Evolutionary conservation across 1,140 invertebrate genomes (phyloP), one percentile per base, ranked within the genome.

Genomic region (Aphaenogaster ashmeadi): DNA sequence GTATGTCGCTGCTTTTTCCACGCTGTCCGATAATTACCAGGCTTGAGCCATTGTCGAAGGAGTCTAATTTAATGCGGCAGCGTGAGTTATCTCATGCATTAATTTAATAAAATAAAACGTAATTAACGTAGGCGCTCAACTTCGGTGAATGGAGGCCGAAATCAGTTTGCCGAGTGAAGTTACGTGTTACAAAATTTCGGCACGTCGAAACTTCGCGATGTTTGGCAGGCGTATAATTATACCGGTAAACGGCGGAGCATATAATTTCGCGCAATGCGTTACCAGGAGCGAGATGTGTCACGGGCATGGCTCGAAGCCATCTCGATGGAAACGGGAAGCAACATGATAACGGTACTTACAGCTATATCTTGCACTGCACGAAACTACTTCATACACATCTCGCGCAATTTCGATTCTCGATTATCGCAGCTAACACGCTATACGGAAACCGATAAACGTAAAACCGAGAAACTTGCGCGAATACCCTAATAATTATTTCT

Each of bases 321-420:
- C 78, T 72, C 85, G 69, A 67, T 79, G 88, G 64, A 87, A 88
- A 64, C 67, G 27, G 33, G 60, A 72, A 71, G 81, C 72, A 80
- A 86, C 79, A 88, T 74, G 87, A 91, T 90, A 91, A 91, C 84
- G 58, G 77, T 66, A 83, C 60, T 69, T 64, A 41, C 78, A 79
- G 85, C 77, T 80, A 86, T 91, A 87, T 75, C 79, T 77, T 56
- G 69, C 54, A 47, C 44, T 47, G 69, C 15, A 69, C 54, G 38
- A 75, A 84, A 84, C 56, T 84, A 84, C 44, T 84, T 84, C 80
- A 56, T 27, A 38, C 41, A 75, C 56, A 84, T 56, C 69, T 75
- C 54, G 69, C 56, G 44, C 66, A 69, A 75, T 91, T 89, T 90
- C 88, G 79, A 89, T 84, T 84, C 80, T 74, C 67, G 36, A 38